Evolutionary conservation across 2,113 vertebrate species (phyloP), one percentile per base, ranked within the genome.

Genomic region (Pelodiscus sinensis): DNA sequence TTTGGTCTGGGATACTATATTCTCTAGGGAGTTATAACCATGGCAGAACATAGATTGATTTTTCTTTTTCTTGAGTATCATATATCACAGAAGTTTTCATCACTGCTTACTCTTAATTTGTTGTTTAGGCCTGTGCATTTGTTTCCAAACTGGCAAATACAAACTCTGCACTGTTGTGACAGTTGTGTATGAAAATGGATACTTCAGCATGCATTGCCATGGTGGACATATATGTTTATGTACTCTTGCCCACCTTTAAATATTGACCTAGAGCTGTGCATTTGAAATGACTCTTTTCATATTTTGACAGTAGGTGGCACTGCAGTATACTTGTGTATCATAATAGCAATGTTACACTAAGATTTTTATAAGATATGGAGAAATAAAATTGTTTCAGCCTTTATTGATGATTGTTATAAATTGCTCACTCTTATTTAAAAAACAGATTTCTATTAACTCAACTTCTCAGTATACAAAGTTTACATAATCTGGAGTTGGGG

Each of bases 241-340:
- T 19, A 22, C 35, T n/a, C 10, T 11, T 71, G 31, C 16, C 29
- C 44, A 18, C 29, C 57, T n/a, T 54, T n/a, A 73, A 57, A 77
- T 77, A 55, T 38, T 54, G 68, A 13, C 50, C 22, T 22, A 77
- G 54, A 52, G 10, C 4, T 55, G 21, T 60, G 15, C 6, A 73
- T 2, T 0, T 3, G 25, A 15, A 2, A 2, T 10, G 4, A 3
- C 35, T 1, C 0, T 10, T 44, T 19, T 9, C 3, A 9, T 56
- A 3, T 3, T 0, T 27, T 86, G 60, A 62, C 54, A 7, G 0
- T 3, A 27, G 8, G 44, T 86, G 54, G 62, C 73, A 31, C 3
- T 60, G 54, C 55, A 62, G 79, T 52, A 81, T 38, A 18, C 8
- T 8, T 21, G 55, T 15, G 0, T 0, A 0, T 44, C 9, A 31